These are phyloP conservation scores for Alligator mississippiensis DNA, from an alignment of 2,113 vertebrate species.

Conservation along the genomic window DNA sequence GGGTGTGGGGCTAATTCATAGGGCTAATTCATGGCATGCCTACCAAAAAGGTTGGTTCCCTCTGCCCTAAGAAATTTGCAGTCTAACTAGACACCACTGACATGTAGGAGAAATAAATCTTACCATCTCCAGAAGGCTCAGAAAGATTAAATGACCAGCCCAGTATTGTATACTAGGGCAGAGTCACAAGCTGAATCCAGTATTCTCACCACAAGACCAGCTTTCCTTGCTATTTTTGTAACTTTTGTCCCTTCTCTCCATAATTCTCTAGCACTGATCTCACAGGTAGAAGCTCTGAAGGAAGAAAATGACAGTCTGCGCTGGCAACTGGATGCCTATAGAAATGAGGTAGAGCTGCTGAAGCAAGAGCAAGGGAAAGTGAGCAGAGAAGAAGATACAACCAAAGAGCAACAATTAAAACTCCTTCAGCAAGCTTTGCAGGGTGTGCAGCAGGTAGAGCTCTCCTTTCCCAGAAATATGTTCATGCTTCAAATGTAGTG, in stretches of 20 bases:
- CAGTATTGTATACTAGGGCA: neutral
- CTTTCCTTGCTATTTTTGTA: accelerated
- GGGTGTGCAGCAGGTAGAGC: slow-evolving; percentile 94
- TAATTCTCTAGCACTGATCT: slow-evolving; percentile 76
- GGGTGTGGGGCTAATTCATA: no score
- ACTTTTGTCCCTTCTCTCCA: neutral
- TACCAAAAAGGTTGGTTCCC: neutral
- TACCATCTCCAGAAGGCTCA: no score
- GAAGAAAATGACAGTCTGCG: slow-evolving; percentile 96
- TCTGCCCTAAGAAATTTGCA: neutral
- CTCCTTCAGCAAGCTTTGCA: slow-evolving; percentile 96
- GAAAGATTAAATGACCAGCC: neutral
- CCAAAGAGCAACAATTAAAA: slow-evolving; percentile 92
- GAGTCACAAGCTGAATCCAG: neutral
- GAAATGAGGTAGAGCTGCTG: slow-evolving; percentile 95
- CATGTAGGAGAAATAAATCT: neutral
- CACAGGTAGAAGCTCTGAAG: slow-evolving; percentile 91
- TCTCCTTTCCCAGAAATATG: accelerated
- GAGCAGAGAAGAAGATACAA: slow-evolving; percentile 87
- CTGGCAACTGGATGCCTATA: slow-evolving; percentile 95
- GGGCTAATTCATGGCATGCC: no score
- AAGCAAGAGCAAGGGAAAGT: slow-evolving; percentile 94
- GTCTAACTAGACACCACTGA: accelerated
- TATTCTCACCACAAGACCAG: neutral
- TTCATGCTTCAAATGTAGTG: neutral